These are phyloP conservation scores for Trachelus iudaicus DNA, from an alignment of 2,888 invertebrate genomes.

Conservation along the genomic window DNA sequence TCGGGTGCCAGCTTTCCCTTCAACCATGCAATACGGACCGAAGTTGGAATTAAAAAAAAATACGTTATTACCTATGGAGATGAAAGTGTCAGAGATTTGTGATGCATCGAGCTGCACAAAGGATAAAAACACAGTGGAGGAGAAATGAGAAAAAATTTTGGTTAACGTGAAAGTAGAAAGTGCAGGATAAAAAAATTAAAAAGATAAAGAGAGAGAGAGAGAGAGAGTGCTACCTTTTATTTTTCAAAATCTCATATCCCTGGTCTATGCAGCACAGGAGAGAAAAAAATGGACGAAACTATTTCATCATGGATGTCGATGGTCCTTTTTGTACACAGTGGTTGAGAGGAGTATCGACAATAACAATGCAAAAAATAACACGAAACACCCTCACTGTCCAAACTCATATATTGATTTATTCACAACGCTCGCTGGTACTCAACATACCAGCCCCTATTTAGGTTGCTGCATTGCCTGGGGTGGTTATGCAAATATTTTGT, in stretches of 20 bases:
- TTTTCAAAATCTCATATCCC: background rate
- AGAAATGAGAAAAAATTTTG: background rate
- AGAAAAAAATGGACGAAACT: too few relatives aligned
- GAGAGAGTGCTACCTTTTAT: background rate
- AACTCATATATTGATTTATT: too few relatives aligned
- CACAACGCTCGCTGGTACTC: too few relatives aligned
- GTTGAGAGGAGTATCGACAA: too few relatives aligned
- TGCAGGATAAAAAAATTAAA: background rate
- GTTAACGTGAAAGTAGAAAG: background rate
- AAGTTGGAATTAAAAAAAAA: background rate
- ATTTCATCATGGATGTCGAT: too few relatives aligned
- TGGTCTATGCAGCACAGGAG: too few relatives aligned
- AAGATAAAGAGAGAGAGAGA: background rate
- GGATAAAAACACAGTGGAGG: background rate
- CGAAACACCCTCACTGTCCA: too few relatives aligned
- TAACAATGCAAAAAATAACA: too few relatives aligned
- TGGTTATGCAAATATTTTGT: too few relatives aligned
- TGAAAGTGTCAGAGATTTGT: background rate
- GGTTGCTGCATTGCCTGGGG: too few relatives aligned
- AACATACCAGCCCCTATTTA: too few relatives aligned
- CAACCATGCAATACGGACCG: background rate
- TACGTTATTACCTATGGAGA: background rate
- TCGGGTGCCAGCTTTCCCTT: background rate
- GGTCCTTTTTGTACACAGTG: too few relatives aligned
- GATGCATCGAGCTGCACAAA: background rate